Conservation (phyloP, 2,797 vertebrate species). For the Rhinatrema bivittatum region DNA sequence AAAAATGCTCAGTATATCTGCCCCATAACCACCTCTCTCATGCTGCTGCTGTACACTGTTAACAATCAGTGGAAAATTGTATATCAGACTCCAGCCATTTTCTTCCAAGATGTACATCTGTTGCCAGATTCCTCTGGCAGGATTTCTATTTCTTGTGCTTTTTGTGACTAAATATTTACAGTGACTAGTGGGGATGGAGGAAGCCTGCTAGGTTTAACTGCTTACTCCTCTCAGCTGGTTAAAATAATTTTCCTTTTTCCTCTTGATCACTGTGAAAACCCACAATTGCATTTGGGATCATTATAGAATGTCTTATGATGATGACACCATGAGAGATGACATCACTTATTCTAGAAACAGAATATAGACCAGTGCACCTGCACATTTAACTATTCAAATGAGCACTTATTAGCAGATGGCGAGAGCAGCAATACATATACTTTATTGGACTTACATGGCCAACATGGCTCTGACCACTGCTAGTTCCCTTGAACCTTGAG, state of each 20-base stretch:
- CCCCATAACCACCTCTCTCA: no score
- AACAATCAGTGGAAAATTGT: slow-evolving; percentile 5
- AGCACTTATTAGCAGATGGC: no score
- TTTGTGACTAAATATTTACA: background rate
- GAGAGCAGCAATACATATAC: no score
- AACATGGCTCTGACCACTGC: background rate
- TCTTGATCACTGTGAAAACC: no score
- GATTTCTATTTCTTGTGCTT: background rate
- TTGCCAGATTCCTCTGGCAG: background rate
- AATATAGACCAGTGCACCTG: background rate
- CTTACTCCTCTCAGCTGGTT: background rate
- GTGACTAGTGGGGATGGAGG: background rate
- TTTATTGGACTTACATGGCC: background rate
- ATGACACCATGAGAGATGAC: no score
- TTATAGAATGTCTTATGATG: background rate
- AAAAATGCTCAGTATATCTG: background rate
- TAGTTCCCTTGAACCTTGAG: no score
- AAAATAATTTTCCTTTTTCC: background rate
- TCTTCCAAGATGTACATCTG: slow-evolving; percentile 2
- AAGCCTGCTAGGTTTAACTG: background rate
- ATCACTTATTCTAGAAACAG: no score
- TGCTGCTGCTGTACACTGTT: background rate
- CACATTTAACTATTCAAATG: background rate
- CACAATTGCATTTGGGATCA: background rate
- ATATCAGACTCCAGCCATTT: slow-evolving; percentile 23